phyloP scores from a whole-genome alignment of 2,797 vertebrate genomes.

The Pteronotus mesoamericanus region DNA sequence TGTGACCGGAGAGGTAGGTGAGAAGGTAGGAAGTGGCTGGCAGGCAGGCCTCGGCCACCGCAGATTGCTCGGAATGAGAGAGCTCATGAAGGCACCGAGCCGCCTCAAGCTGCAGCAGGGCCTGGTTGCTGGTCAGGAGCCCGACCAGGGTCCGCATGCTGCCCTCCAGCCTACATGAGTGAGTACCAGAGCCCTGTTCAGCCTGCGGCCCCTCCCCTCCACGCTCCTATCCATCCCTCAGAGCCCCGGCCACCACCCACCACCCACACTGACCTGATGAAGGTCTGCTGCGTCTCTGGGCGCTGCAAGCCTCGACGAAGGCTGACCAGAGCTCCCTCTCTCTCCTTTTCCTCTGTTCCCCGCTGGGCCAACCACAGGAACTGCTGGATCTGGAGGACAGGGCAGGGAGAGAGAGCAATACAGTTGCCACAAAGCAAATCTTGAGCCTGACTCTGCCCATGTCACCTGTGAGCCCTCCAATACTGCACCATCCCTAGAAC shows the following conservation, averaged over 20 bases:
- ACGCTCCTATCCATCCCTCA: not conserved
- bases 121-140: slow-evolving; percentile 89
- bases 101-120: slow-evolving; percentile 90
- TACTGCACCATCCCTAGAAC: not conserved
- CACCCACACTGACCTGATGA: slow-evolving; percentile 86
- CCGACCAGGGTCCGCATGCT: slow-evolving; percentile 88
- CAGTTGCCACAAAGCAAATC: not conserved
- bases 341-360: slow-evolving; percentile 83
- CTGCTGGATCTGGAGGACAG: slow-evolving; percentile 80
- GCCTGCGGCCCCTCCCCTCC: not conserved
- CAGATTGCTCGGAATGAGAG: slow-evolving; percentile 88
- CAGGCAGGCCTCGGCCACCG: slow-evolving; percentile 87
- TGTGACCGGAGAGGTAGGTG: slow-evolving; percentile 93
- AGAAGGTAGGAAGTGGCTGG: slow-evolving; percentile 95
- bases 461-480: not conserved
- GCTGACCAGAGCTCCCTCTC: slow-evolving; percentile 75
- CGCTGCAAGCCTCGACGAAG: slow-evolving; percentile 86
- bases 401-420: not conserved
- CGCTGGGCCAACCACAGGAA: slow-evolving; percentile 85
- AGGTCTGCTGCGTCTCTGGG: slow-evolving; percentile 86
- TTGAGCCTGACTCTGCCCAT: not conserved
- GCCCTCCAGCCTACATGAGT: slow-evolving; percentile 87
- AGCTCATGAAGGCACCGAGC: slow-evolving; percentile 91
- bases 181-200: slow-evolving; percentile 48
- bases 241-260: not conserved